Evolutionary conservation across 2,113 vertebrate species (phyloP).

Genomic region (Aegypius monachus): DNA sequence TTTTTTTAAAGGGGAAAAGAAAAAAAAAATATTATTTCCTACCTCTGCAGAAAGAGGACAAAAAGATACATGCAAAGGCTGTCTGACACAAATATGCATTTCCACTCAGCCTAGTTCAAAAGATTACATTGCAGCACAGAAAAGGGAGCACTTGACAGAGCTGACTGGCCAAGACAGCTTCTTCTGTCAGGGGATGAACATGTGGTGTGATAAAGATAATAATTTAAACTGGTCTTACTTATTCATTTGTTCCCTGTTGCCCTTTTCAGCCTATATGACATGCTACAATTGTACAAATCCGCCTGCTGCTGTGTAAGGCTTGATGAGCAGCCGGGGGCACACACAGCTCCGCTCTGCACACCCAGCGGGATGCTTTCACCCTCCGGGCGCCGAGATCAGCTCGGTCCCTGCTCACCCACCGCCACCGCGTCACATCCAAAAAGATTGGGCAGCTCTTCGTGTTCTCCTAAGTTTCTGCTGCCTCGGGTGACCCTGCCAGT

Average conservation of each 20-base stretch:
- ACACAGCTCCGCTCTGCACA: fast-evolving
- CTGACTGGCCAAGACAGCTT: not conserved
- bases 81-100: not conserved
- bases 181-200: not conserved
- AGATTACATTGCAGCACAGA: not conserved
- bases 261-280: not conserved
- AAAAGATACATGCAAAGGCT: not conserved
- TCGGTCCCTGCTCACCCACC: not conserved
- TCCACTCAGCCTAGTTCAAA: not conserved
- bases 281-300: not conserved
- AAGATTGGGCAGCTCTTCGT: fast-evolving
- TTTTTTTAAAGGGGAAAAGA: not conserved
- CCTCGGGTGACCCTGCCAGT: fast-evolving
- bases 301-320: not conserved
- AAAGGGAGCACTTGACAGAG: not conserved
- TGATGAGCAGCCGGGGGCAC: fast-evolving
- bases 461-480: fast-evolving
- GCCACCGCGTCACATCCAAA: fast-evolving
- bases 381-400: not conserved
- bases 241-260: not conserved
- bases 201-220: not conserved
- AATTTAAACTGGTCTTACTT: not conserved
- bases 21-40: not conserved
- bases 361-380: fast-evolving
- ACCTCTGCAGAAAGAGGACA: slow-evolving; percentile 5